Conservation (phyloP, 2,113 vertebrate genomes). For the Ginglymostoma cirratum region DNA sequence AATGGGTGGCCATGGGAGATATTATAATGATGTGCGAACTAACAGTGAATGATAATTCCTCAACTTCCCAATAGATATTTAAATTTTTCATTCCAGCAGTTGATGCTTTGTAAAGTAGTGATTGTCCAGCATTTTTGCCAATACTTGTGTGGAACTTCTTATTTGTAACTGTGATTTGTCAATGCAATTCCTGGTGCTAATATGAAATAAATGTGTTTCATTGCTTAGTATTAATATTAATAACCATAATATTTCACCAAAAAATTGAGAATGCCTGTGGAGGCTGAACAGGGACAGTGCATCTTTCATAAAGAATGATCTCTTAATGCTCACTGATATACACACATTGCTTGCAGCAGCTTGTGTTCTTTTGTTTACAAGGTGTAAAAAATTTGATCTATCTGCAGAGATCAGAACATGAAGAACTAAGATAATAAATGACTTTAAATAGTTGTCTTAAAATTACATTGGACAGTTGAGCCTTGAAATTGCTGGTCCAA, state of each 20-base stretch:
- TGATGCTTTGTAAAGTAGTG: neutral
- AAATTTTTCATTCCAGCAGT: neutral
- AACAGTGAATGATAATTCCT: neutral
- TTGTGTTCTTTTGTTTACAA: neutral
- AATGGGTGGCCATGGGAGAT: neutral
- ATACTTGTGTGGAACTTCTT: neutral
- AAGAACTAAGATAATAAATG: neutral
- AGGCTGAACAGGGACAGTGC: neutral
- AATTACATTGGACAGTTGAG: neutral
- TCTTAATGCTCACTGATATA: neutral
- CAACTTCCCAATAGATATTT: neutral
- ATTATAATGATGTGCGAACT: neutral
- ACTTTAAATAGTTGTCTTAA: neutral
- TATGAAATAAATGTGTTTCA: neutral
- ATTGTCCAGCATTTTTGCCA: neutral
- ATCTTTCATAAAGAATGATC: neutral
- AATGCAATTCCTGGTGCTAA: neutral
- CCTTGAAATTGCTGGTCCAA: neutral
- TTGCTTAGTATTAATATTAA: neutral
- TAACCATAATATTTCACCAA: neutral
- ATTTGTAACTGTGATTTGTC: neutral
- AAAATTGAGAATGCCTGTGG: neutral
- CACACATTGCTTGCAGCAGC: neutral
- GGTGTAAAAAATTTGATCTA: neutral
- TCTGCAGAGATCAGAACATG: neutral